Evolutionary conservation across 2,113 vertebrate species (phyloP).

Genomic region (Tenebrosternarchus preto): DNA sequence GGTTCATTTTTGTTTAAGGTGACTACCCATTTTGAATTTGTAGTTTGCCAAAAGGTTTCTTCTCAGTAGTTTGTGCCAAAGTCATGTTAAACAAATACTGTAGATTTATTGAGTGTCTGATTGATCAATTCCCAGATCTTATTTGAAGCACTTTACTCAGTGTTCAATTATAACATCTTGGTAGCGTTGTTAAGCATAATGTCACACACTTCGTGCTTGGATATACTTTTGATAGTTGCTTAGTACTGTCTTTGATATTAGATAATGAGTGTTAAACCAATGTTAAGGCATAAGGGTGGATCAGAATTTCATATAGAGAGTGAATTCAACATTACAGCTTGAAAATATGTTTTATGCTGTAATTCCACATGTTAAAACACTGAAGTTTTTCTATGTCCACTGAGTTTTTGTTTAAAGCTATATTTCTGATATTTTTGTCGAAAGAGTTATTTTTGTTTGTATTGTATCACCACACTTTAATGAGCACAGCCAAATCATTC

Average conservation of each 20-base stretch:
- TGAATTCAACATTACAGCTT: constrained; percentile 3
- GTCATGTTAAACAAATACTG: constrained; percentile 13
- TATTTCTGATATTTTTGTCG: constrained; percentile 33
- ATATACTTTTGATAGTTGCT: constrained; percentile 20
- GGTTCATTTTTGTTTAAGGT: constrained; percentile 8
- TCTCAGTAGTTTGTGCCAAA: constrained; percentile 22
- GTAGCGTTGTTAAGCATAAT: constrained; percentile 14
- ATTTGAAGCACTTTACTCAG: constrained; percentile 33
- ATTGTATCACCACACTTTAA: constrained; percentile 27
- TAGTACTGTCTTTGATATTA: neutral
- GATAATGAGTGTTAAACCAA: constrained; percentile 7
- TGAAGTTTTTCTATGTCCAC: constrained; percentile 35
- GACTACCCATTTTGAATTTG: neutral
- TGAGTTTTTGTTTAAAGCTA: constrained; percentile 13
- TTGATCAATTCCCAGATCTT: constrained; percentile 8
- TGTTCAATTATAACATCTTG: constrained; percentile 29
- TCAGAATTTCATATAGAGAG: constrained; percentile 8
- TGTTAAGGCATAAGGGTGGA: neutral
- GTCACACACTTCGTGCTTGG: neutral
- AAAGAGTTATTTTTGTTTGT: constrained; percentile 24
- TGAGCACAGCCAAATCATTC: constrained; percentile 38
- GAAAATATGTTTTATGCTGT: neutral
- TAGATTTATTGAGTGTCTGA: neutral
- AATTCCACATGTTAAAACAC: neutral
- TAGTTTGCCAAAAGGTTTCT: constrained; percentile 9